Evolutionary conservation across 1,140 invertebrate genomes (phyloP), one percentile per base, ranked within the genome.

Genomic region (Ditylenchus dipsaci): DNA sequence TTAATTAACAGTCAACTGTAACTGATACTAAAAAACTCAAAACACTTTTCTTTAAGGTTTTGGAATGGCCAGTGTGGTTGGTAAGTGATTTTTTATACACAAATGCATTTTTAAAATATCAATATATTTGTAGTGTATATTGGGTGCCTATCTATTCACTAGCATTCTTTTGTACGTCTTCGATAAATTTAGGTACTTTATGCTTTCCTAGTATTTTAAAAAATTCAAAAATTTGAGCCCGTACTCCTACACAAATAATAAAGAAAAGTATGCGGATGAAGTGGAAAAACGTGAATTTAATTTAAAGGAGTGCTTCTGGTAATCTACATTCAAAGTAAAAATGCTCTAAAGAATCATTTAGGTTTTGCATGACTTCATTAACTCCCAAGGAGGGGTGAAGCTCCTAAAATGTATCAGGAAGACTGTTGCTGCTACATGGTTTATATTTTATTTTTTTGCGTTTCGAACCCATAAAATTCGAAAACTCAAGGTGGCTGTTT

Each of bases 331-430:
- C 21, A 19, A 53, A 42, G 23, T 15, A 13, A 13, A 15, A 1
- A 42, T 42, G 3, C 29, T 9, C 23, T n/a, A 19, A 29, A 47
- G 61, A 26, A 3, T 5, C 0, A 42, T 61, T 58, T 15, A 97
- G 95, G 94, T 98, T 97, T 83, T 97, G 94, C 80, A 96, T 97
- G 92, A 97, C 93, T 23, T 96, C 93, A 0, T 82, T 97, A 8
- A 97, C 93, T 0, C 70, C 49, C 15, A 88, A 91, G 92, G 0
- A 92, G 92, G 1, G 94, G 94, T 0, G 94, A 98, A 84, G 94
- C 94, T 0, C 95, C 95, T 0, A 79, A 83, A 85, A 66, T 65
- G 68, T 79, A 63, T 81, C 82, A 42, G 94, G 94, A 0, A 86
- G 92, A 68, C 90, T 93, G 90, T 94, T 3, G 91, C 91, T 11